A percentile compares a stretch with the other conserved stretches of the same genome.
Conservation (phyloP, 2,797 vertebrate genomes). For the Malacoraja senta region DNA sequence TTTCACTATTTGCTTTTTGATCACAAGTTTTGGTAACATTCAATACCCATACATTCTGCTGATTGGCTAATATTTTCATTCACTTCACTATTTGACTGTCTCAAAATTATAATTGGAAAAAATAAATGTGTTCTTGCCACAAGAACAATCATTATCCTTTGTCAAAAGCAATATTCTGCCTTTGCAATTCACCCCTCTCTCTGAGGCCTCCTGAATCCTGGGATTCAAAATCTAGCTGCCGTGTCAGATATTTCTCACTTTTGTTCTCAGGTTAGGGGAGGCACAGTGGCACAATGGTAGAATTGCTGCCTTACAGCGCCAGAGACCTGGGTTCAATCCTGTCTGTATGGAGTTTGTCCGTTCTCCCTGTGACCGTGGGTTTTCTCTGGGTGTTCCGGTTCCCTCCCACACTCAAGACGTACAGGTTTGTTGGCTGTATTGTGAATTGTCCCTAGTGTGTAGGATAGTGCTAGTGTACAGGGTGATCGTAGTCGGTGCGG, state of each 20-base stretch:
- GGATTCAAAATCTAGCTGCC: neutral
- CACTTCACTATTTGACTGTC: neutral
- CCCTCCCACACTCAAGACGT: too few relatives aligned
- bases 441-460: too few relatives aligned
- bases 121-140: neutral
- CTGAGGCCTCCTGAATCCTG: neutral
- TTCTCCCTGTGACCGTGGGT: too few relatives aligned
- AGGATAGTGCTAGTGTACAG: too few relatives aligned
- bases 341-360: too few relatives aligned
- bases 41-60: neutral
- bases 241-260: neutral
- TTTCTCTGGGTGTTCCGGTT: too few relatives aligned
- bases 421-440: too few relatives aligned
- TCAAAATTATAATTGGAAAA: neutral
- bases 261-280: neutral
- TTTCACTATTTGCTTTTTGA: neutral
- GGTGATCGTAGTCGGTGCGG: too few relatives aligned
- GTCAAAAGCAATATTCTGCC: neutral
- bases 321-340: too few relatives aligned
- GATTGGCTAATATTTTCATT: neutral
- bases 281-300: too few relatives aligned
- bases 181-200: neutral
- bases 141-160: neutral
- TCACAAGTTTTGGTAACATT: neutral
- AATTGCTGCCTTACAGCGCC: too few relatives aligned